phyloP scores from a whole-genome alignment of 2,888 invertebrate genomes.

The Holacanthella duospinosa region DNA sequence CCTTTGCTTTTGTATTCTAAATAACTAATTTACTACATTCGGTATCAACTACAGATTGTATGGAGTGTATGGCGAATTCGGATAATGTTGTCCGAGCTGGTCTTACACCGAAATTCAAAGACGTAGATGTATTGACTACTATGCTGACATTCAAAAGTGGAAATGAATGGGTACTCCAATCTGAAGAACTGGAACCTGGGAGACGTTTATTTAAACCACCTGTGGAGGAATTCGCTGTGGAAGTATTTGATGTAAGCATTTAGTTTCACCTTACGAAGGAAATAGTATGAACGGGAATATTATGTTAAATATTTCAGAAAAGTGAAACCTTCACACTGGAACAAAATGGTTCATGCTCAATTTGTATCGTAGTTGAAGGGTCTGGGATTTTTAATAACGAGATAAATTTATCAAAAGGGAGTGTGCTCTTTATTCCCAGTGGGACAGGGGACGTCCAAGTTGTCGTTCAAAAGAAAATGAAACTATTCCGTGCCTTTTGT shows the following conservation, averaged over 20 bases:
- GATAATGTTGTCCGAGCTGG: slow-evolving; percentile 98
- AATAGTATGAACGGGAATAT: neutral
- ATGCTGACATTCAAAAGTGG: slow-evolving; percentile 68
- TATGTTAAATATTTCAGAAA: neutral
- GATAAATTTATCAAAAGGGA: neutral
- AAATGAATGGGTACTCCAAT: slow-evolving; percentile 45
- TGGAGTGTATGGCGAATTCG: slow-evolving; percentile 98
- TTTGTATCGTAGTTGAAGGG: neutral
- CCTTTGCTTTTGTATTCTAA: no score
- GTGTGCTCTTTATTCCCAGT: neutral
- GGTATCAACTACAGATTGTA: slow-evolving; percentile 87
- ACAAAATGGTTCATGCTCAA: neutral
- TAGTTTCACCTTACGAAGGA: neutral
- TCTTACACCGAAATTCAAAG: slow-evolving; percentile 88
- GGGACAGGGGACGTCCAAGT: neutral
- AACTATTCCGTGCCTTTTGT: slow-evolving; percentile 1
- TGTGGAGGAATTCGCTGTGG: slow-evolving; percentile 85
- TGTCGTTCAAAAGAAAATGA: neutral
- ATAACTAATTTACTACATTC: no score
- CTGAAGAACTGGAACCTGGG: slow-evolving; percentile 15
- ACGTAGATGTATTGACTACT: slow-evolving; percentile 68
- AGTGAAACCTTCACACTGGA: neutral
- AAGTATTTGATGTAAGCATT: slow-evolving; percentile 56
- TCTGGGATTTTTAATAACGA: neutral
- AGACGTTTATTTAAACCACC: slow-evolving; percentile 66